phyloP scores from a whole-genome alignment of 2,797 vertebrate genomes.

The Gymnopithys bicolor region DNA sequence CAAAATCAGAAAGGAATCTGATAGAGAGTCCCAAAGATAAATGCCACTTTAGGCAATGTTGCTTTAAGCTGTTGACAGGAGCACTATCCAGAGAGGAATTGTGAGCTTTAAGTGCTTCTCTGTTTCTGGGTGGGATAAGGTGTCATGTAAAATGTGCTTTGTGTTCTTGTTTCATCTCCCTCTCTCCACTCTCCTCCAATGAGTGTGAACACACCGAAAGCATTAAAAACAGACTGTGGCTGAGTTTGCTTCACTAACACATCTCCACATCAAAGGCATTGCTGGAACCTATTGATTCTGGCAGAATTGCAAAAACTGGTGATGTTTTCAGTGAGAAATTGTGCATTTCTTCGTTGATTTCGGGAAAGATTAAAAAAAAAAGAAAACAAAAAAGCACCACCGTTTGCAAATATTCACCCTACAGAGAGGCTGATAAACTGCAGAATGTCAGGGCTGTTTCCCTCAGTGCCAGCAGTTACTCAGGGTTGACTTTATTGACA shows the following conservation, averaged over 20 bases:
- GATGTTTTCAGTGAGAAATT: conserved; percentile 47
- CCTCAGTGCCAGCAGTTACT: background rate
- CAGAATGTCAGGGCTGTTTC: background rate
- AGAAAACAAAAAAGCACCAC: background rate
- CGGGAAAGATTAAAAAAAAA: background rate
- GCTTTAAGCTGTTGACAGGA: conserved; percentile 64
- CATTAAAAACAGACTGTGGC: background rate
- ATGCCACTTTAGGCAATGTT: conserved; percentile 55
- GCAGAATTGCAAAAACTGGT: background rate
- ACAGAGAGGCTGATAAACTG: background rate
- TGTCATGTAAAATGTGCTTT: conserved; percentile 2
- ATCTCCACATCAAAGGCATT: conserved; percentile 48
- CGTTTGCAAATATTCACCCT: background rate
- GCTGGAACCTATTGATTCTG: conserved; percentile 66
- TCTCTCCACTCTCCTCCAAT: background rate
- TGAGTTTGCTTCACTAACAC: conserved; percentile 11
- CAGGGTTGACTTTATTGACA: conserved; percentile 2
- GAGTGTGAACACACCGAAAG: background rate
- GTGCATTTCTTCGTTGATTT: conserved; percentile 39
- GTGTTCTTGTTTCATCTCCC: conserved; percentile 35
- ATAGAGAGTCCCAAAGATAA: conserved; percentile 61
- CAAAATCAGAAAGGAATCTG: conserved; percentile 65
- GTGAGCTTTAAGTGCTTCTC: conserved; percentile 30
- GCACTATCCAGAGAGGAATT: conserved; percentile 20
- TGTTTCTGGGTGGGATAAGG: conserved; percentile 54